Conservation (phyloP, 2,888 invertebrate species). For the Limnephilus rhombicus region DNA sequence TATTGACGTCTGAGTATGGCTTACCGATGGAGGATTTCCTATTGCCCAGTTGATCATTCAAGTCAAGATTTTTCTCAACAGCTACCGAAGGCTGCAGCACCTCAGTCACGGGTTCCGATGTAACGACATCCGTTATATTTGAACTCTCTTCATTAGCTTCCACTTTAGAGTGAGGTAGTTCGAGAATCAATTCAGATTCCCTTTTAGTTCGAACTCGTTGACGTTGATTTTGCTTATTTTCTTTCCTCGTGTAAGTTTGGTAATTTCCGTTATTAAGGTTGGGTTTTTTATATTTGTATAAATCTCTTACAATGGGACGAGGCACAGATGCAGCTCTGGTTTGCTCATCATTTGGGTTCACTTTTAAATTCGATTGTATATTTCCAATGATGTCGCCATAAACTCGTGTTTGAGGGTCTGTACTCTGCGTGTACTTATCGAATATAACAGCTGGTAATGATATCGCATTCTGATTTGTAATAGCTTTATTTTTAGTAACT, state of each 20-base stretch:
- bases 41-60: neutral
- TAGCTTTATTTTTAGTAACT: neutral
- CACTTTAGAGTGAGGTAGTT: neutral
- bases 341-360: constrained; percentile 69
- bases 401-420: constrained; percentile 72
- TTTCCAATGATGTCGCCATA: constrained; percentile 76
- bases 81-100: constrained; percentile 70
- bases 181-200: neutral
- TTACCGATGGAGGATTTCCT: constrained; percentile 61
- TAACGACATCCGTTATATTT: neutral
- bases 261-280: constrained; percentile 62
- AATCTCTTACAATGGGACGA: neutral
- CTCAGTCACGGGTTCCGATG: constrained; percentile 69
- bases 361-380: constrained; percentile 69
- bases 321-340: constrained; percentile 70
- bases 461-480: constrained; percentile 27
- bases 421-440: constrained; percentile 71
- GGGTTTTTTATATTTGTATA: constrained; percentile 25
- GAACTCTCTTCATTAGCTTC: neutral
- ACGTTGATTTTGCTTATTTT: constrained; percentile 68
- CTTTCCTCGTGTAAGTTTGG: constrained; percentile 68
- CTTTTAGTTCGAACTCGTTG: constrained; percentile 11
- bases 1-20: constrained; percentile 73
- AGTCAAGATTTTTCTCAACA: constrained; percentile 60
- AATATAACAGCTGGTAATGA: constrained; percentile 57